These are phyloP conservation scores for Heteractis magnifica DNA, from an alignment of 92 coral and sea anemone genomes.

Conservation along the genomic window DNA sequence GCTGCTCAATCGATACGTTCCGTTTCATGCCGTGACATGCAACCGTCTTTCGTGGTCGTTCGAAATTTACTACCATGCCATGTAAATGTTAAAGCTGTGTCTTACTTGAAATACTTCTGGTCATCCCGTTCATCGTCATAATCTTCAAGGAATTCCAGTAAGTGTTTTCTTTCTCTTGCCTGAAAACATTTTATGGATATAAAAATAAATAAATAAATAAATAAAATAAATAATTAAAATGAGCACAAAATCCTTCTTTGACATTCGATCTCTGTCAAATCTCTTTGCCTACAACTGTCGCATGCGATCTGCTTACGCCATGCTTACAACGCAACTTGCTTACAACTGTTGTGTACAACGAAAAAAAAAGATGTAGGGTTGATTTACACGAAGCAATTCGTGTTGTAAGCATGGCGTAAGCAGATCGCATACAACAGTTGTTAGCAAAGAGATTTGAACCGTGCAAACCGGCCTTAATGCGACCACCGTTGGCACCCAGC, in stretches of 20 bases:
- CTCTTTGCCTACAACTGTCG: no score
- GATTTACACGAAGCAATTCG: not conserved
- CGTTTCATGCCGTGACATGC: no score
- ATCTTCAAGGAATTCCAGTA: conserved; percentile 91
- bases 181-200: conserved; percentile 8
- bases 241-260: not conserved
- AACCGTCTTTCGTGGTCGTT: no score
- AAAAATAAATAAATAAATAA: not conserved
- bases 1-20: no score
- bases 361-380: no score
- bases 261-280: no score
- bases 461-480: not conserved
- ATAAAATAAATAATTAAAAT: not conserved
- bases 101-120: conserved; percentile 94
- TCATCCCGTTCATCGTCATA: conserved; percentile 94
- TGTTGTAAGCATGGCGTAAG: not conserved
- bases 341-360: no score
- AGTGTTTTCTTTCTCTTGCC: conserved; percentile 95
- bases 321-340: no score
- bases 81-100: not conserved
- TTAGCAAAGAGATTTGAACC: no score
- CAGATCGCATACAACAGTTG: no score
- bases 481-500: not conserved
- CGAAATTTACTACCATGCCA: no score
- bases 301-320: no score